Conservation (phyloP, 2,888 invertebrate species). For the Erebia aethiops region DNA sequence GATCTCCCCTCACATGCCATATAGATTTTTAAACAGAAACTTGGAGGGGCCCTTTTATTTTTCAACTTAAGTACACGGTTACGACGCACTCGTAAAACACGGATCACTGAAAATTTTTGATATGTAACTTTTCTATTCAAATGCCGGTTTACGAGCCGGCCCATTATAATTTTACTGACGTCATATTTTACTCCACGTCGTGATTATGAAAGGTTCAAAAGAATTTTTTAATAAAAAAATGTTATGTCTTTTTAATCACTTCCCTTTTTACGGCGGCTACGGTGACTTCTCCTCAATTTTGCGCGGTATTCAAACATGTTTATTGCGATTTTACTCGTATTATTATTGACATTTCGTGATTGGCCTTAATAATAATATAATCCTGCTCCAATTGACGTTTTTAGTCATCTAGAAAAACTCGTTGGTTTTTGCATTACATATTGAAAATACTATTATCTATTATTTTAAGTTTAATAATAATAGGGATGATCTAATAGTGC, state of each 20-base stretch:
- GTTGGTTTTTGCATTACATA: constrained; percentile 11
- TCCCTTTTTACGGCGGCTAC: constrained; percentile 59
- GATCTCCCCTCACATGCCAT: constrained; percentile 58
- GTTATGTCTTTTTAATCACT: constrained; percentile 80
- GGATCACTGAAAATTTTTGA: constrained; percentile 83
- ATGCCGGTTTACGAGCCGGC: constrained; percentile 74
- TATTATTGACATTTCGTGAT: constrained; percentile 40
- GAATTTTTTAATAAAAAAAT: constrained; percentile 67
- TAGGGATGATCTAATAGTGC: not conserved
- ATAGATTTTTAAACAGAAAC: constrained; percentile 69
- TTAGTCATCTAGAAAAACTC: constrained; percentile 17
- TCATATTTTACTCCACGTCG: constrained; percentile 74
- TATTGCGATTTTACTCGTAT: constrained; percentile 45
- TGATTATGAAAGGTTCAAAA: constrained; percentile 76
- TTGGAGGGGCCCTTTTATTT: constrained; percentile 69
- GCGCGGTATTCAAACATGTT: constrained; percentile 55
- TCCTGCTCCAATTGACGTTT: constrained; percentile 41
- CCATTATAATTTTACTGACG: constrained; percentile 80
- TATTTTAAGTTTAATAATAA: not conserved
- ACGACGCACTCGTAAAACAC: constrained; percentile 81
- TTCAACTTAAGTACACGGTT: constrained; percentile 78
- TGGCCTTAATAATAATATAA: constrained; percentile 24
- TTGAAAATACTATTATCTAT: not conserved
- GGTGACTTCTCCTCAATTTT: constrained; percentile 53
- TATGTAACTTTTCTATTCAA: constrained; percentile 83